phyloP scores from a whole-genome alignment of 2,888 invertebrate genomes.

The Plagodis pulveraria region DNA sequence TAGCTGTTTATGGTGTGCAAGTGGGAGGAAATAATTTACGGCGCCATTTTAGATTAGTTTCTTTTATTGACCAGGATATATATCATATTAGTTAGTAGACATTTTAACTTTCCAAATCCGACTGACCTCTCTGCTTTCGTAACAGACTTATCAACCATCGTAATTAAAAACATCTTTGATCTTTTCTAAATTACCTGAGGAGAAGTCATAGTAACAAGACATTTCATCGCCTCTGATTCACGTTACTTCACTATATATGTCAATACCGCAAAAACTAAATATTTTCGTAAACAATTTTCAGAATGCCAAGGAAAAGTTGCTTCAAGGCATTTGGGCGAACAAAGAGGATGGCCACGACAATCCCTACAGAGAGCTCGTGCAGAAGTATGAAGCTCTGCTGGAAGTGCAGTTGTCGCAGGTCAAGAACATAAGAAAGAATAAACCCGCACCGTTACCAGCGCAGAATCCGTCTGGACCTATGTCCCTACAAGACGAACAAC shows the following conservation, averaged over 20 bases:
- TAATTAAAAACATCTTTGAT: constrained; percentile 8
- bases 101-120: constrained; percentile 6
- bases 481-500: constrained; percentile 89
- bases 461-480: constrained; percentile 73
- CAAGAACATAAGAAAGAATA: constrained; percentile 77
- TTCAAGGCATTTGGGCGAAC: constrained; percentile 82
- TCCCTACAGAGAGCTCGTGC: constrained; percentile 92
- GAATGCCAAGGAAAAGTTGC: constrained; percentile 81
- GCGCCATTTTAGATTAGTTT: too few species aligned
- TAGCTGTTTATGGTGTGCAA: too few species aligned
- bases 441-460: constrained; percentile 54
- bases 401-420: constrained; percentile 90
- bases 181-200: constrained; percentile 19
- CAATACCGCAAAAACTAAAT: constrained; percentile 10
- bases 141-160: constrained; percentile 17
- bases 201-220: constrained; percentile 27
- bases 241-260: not conserved
- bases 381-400: constrained; percentile 93
- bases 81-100: constrained; percentile 10
- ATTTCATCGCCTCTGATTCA: constrained; percentile 15
- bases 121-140: constrained; percentile 27
- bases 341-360: constrained; percentile 85
- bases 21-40: too few species aligned
- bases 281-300: constrained; percentile 48
- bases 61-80: too few species aligned